Conservation (phyloP, 1,140 invertebrate species). For the Pseudachorutes palmiensis region DNA sequence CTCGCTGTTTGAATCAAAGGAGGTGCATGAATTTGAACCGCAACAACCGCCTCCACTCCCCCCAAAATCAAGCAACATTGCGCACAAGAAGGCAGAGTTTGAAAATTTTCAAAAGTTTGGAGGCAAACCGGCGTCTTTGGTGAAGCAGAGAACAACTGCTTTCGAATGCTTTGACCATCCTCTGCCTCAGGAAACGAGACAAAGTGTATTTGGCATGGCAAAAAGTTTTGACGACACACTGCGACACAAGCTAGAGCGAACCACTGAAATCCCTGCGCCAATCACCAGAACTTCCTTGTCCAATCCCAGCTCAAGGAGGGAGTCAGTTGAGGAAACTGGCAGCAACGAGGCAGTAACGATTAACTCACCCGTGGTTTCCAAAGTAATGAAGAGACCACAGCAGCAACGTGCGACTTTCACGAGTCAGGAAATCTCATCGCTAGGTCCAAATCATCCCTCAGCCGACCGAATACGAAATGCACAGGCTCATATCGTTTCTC, state of each 20-base stretch:
- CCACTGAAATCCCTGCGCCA: neutral
- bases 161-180: neutral
- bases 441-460: neutral
- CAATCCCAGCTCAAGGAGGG: too few relatives aligned
- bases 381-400: constrained; percentile 34
- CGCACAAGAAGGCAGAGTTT: constrained; percentile 8
- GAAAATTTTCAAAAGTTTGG: neutral
- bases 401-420: constrained; percentile 34
- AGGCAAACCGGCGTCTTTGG: neutral
- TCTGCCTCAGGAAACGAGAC: neutral
- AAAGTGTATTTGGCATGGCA: constrained; percentile 22
- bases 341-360: neutral
- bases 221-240: constrained; percentile 27
- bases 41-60: neutral
- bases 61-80: constrained; percentile 10
- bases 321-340: too few relatives aligned
- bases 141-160: neutral
- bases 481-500: constrained; percentile 20
- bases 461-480: constrained; percentile 22
- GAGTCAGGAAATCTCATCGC: constrained; percentile 16
- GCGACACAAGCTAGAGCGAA: constrained; percentile 18
- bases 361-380: constrained; percentile 30
- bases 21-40: neutral
- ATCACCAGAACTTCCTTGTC: neutral
- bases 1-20: neutral